Conservation (phyloP, 2,888 invertebrate genomes). For the Gnatocerus cornutus region DNA sequence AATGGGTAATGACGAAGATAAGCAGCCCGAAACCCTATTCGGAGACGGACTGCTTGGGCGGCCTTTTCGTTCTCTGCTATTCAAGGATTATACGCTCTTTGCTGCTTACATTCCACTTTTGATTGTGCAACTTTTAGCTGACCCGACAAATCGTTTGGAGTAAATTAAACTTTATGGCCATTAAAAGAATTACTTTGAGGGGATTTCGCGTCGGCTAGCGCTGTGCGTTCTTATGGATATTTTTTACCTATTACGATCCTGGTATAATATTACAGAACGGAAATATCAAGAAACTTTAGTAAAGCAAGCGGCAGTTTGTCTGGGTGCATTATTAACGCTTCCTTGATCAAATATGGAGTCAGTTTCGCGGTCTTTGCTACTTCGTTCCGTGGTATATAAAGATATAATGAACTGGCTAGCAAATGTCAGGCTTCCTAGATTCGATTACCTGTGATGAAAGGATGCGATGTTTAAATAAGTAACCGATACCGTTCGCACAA, state of each 20-base stretch:
- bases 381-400: constrained; percentile 36
- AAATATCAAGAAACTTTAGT: constrained; percentile 45
- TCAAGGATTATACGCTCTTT: constrained; percentile 45
- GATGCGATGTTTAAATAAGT: constrained; percentile 37
- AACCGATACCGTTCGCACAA: constrained; percentile 31
- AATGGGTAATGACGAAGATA: constrained; percentile 60
- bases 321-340: constrained; percentile 55
- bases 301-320: constrained; percentile 47
- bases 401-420: constrained; percentile 55
- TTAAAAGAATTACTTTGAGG: constrained; percentile 5
- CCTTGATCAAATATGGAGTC: constrained; percentile 57
- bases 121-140: constrained; percentile 35
- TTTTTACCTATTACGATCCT: constrained; percentile 12
- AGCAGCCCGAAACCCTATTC: constrained; percentile 48
- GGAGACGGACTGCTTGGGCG: constrained; percentile 52
- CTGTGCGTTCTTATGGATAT: background rate
- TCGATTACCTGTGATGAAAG: constrained; percentile 37
- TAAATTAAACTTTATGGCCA: constrained; percentile 22
- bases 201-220: background rate
- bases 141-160: constrained; percentile 19
- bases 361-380: constrained; percentile 57
- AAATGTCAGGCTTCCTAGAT: constrained; percentile 49
- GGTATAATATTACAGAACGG: constrained; percentile 40
- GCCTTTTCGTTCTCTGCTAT: constrained; percentile 37
- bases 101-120: constrained; percentile 41